A percentile compares a stretch with the other conserved stretches of the same genome.
phyloP scores from a whole-genome alignment of 92 coral and sea anemone species.

The Anthopleura xanthogrammica region DNA sequence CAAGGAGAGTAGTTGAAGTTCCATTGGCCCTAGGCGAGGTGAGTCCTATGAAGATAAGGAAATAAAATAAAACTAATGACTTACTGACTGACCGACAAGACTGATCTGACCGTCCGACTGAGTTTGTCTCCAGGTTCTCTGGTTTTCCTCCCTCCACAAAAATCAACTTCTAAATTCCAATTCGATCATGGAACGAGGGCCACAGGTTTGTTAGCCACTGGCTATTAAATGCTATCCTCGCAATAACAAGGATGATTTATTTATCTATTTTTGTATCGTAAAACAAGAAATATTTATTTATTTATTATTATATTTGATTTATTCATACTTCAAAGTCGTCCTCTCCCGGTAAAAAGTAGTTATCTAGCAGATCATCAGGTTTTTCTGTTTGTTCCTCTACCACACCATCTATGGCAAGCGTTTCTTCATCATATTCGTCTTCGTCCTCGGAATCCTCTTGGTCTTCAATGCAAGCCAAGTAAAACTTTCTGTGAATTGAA shows the following conservation, averaged over 20 bases:
- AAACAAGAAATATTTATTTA: too few relatives aligned
- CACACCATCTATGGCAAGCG: slow-evolving; percentile 70
- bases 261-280: too few relatives aligned
- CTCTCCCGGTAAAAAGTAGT: slow-evolving; percentile 80
- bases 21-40: slow-evolving; percentile 96
- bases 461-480: slow-evolving; percentile 79
- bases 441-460: slow-evolving; percentile 68
- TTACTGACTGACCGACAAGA: neutral
- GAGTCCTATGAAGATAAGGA: slow-evolving; percentile 56
- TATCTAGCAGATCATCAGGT: slow-evolving; percentile 79
- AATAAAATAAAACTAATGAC: neutral
- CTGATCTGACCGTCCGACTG: neutral
- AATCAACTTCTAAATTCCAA: neutral
- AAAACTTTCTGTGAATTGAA: slow-evolving; percentile 70
- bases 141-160: too few relatives aligned
- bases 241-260: too few relatives aligned
- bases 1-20: slow-evolving; percentile 86
- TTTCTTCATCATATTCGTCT: slow-evolving; percentile 54
- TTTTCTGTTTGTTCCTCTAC: slow-evolving; percentile 65
- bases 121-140: too few relatives aligned
- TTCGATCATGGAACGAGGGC: neutral
- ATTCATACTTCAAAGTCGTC: slow-evolving; percentile 72
- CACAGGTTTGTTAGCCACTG: too few relatives aligned
- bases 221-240: too few relatives aligned
- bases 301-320: too few relatives aligned